Base-by-base conservation (phyloP, 2,113 vertebrate species). In the Entomyzon cyanotis region DNA sequence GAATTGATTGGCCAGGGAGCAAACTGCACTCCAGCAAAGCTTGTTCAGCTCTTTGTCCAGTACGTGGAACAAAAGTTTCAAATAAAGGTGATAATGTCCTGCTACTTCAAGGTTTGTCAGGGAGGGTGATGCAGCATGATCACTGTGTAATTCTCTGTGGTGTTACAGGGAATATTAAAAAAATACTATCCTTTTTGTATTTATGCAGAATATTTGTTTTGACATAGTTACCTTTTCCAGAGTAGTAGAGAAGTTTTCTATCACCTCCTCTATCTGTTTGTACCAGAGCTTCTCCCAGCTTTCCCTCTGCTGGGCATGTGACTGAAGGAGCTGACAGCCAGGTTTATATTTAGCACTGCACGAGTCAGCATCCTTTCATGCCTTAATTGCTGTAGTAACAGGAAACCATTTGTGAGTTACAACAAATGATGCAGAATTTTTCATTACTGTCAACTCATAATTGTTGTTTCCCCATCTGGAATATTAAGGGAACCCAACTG, bases 291-390 rank as follows among this genome's bases (percentile, higher is more conserved):
- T 90, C 0, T 0, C 69, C 86, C 42, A 71, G 86, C 68, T 80
- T 87, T 94, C 58, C 74, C n/a, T 84, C 27, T 87, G 19, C 12
- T 52, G 59, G 74, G 65, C 94, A 93, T 64, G 82, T 95, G 94
- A 88, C 85, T 81, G 83, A 30, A 55, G 1, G 15, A 82, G 71
- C 88, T 42, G 35, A 28, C n/a, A 62, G 73, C 69, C 81, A 93
- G 20, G 60, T 63, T 28, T 96, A 95, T 97, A 94, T 94, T 96
- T 95, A 94, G 92, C 83, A 50, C n/a, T 93, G 90, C 52, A 30
- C 25, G 3, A 92, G 90, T 94, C 88, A 93, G 79, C 93, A 90
- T 92, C 83, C 68, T 92, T 92, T 92, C 25, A 9, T 93, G 71
- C 47, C 28, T 91, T 95, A 80, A 88, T 92, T 89, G 83, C 68